Conservation (phyloP, 1,140 invertebrate genomes). For the Tetragonula clypearis region DNA sequence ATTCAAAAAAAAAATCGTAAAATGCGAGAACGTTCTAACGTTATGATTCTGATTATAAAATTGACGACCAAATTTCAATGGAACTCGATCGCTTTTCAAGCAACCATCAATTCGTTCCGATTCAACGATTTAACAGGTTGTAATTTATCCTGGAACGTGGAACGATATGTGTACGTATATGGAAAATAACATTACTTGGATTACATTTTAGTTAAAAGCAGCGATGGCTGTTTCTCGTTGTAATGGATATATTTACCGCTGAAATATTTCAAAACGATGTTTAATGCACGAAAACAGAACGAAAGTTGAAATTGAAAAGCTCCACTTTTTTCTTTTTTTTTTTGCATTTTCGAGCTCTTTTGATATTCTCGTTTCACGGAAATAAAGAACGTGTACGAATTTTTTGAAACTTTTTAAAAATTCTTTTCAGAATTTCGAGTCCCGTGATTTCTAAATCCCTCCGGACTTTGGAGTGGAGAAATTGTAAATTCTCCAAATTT, state of each 20-base stretch:
- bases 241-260: no score
- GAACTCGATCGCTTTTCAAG: not conserved
- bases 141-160: no score
- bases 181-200: not conserved
- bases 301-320: no score
- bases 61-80: constrained; percentile 12
- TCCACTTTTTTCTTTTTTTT: not conserved
- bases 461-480: no score
- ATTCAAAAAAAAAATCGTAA: not conserved
- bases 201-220: not conserved
- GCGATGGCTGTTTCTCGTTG: not conserved
- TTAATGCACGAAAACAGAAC: not conserved
- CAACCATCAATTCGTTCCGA: not conserved
- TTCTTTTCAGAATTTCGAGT: not conserved
- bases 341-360: not conserved
- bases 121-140: not conserved
- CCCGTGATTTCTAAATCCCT: no score
- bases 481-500: no score
- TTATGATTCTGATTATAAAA: not conserved
- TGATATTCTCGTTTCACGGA: no score
- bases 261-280: not conserved
- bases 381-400: no score
- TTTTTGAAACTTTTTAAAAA: no score
- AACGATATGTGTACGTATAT: no score
- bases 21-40: not conserved